Conservation (phyloP, 2,113 vertebrate species). For the Gopherus evgoodei region DNA sequence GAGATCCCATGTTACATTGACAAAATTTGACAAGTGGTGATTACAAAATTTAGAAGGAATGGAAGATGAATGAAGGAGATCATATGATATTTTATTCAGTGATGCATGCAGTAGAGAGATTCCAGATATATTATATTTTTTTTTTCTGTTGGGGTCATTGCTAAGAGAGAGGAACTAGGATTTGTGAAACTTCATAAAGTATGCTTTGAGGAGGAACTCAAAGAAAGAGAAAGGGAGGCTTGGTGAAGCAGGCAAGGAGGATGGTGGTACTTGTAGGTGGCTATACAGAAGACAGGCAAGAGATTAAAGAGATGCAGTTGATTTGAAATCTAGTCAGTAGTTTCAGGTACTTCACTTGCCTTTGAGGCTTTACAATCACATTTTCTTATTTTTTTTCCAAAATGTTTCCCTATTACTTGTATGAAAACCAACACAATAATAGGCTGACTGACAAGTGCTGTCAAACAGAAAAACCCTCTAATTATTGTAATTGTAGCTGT, state of each 20-base stretch:
- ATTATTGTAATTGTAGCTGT: not conserved
- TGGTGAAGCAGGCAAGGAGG: not conserved
- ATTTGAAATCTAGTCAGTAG: not conserved
- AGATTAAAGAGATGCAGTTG: not conserved
- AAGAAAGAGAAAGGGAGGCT: not conserved
- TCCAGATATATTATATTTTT: not conserved
- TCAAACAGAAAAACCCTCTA: not conserved
- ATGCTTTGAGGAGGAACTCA: not conserved
- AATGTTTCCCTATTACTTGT: not conserved
- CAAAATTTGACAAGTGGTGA: not conserved
- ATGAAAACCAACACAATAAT: not conserved
- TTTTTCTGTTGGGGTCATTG: not conserved
- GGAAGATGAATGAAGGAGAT: not conserved
- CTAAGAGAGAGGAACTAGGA: not conserved
- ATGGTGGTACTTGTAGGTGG: not conserved
- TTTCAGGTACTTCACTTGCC: not conserved
- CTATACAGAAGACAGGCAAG: not conserved
- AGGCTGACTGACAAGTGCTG: not conserved
- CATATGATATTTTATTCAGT: not conserved
- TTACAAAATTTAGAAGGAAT: not conserved
- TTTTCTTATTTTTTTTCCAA: not conserved
- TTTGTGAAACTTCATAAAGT: not conserved
- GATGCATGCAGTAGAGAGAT: accelerated
- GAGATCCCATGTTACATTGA: not conserved
- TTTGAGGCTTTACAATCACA: not conserved